Evolutionary conservation across 1,140 invertebrate species (phyloP), one percentile per base, ranked within the genome.

Genomic region (Heliconius himera): DNA sequence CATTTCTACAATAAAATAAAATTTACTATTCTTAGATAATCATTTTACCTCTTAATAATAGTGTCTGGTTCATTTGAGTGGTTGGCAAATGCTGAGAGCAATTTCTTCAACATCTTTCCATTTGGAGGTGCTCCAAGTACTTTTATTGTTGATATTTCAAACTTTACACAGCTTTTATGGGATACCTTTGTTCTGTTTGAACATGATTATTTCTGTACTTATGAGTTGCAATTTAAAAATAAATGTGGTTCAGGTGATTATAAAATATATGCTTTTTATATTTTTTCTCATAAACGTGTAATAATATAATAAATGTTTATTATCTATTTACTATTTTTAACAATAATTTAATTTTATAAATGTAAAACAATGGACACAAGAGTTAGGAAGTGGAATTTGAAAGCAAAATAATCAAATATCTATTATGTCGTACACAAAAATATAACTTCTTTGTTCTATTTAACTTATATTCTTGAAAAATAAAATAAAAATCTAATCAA

Each of bases 91-190:
- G 85, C 80, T 79, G 33, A 81, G 76, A 84, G 83, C 82, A 90
- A 88, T 88, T 88, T 84, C 86, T 86, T 77, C 85, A 78, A 88
- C 87, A 90, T 89, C 88, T 88, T 90, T 87, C 85, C 86, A 90
- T 91, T 93, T 93, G 90, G 91, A 93, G 88, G 76, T 86, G 86
- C 81, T 91, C 89, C 90, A 91, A 93, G 86, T 82, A 85, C 84
- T 90, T 90, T 93, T 89, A 91, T 90, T 90, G 86, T 88, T 81
- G 84, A 81, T 87, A 91, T 91, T 83, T 87, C 76, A 82, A 87
- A 79, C 75, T 79, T 79, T 77, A 79, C 70, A 74, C 76, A 73
- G 76, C 73, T 81, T 81, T 81, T 81, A 83, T 82, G 81, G 76
- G 79, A 71, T 82, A 82, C 60, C 73, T 51, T 38, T 79, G 66